Percentiles rank a stretch among this genome's conserved stretches.
Conservation (phyloP, 2,113 vertebrate genomes). For the Melanocharis versteri region DNA sequence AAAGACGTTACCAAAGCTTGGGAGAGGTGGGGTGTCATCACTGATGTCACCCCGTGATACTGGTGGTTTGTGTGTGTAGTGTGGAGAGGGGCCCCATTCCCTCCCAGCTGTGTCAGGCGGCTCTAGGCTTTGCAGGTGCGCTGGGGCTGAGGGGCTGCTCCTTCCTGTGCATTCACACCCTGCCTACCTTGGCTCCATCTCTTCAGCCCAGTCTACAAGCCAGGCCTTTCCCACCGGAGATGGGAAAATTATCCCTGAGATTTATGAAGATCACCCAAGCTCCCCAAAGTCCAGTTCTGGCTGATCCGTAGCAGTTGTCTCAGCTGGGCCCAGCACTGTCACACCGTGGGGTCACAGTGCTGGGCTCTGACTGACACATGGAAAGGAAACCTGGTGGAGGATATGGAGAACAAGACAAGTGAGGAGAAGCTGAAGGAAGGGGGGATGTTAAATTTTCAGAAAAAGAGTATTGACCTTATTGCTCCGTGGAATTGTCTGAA, state of each 20-base stretch:
- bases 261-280: not conserved
- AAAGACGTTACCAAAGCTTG: not conserved
- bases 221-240: not conserved
- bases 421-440: not conserved
- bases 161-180: not conserved
- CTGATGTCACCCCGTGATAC: not conserved
- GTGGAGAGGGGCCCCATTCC: not conserved
- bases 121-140: not conserved
- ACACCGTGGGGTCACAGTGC: no score
- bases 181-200: not conserved
- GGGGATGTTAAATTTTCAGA: not conserved
- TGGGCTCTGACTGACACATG: not conserved
- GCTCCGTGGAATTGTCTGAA: not conserved
- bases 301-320: fast-evolving
- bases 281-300: not conserved
- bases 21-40: not conserved
- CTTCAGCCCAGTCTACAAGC: not conserved
- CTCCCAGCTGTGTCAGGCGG: not conserved
- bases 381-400: not conserved
- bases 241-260: not conserved
- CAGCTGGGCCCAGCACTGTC: no score
- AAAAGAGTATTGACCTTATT: not conserved
- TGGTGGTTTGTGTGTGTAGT: not conserved
- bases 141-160: not conserved
- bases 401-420: not conserved